Conservation (phyloP, 2,888 invertebrate genomes). For the Smittia aterrima region DNA sequence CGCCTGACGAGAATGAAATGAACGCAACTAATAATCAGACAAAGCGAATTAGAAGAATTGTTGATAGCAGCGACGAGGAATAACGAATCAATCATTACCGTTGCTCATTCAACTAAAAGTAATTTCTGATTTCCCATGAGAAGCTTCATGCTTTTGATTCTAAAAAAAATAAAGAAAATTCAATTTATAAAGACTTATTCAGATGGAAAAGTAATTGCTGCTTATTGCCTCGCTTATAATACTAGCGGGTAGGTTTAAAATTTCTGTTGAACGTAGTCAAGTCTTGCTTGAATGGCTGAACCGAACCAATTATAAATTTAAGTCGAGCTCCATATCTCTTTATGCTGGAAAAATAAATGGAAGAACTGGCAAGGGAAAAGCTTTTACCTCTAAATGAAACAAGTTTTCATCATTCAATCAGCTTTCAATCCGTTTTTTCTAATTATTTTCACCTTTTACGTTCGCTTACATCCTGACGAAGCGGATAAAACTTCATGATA, state of each 20-base stretch:
- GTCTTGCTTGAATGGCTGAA: no score
- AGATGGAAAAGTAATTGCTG: not conserved
- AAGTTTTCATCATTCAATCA: slow-evolving; percentile 5
- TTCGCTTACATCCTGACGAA: not conserved
- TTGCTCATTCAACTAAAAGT: not conserved
- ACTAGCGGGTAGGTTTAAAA: no score
- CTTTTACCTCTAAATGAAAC: slow-evolving; percentile 27
- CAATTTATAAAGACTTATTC: no score
- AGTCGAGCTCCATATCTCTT: slow-evolving; percentile 34
- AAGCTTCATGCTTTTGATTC: not conserved
- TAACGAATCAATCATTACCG: not conserved
- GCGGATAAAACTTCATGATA: no score
- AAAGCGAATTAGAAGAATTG: slow-evolving; percentile 19
- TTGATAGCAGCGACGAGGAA: slow-evolving; percentile 38
- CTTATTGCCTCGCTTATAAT: no score
- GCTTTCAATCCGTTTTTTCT: not conserved
- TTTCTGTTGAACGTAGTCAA: no score
- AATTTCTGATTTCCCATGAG: not conserved
- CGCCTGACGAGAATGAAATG: slow-evolving; percentile 36
- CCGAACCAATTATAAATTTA: no score
- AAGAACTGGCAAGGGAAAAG: not conserved
- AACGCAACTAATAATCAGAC: slow-evolving; percentile 37
- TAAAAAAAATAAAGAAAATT: not conserved
- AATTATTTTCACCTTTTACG: not conserved
- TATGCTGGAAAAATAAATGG: not conserved